These are phyloP conservation scores for Okapia johnstoni DNA, from an alignment of 2,113 vertebrate species.

Conservation along the genomic window DNA sequence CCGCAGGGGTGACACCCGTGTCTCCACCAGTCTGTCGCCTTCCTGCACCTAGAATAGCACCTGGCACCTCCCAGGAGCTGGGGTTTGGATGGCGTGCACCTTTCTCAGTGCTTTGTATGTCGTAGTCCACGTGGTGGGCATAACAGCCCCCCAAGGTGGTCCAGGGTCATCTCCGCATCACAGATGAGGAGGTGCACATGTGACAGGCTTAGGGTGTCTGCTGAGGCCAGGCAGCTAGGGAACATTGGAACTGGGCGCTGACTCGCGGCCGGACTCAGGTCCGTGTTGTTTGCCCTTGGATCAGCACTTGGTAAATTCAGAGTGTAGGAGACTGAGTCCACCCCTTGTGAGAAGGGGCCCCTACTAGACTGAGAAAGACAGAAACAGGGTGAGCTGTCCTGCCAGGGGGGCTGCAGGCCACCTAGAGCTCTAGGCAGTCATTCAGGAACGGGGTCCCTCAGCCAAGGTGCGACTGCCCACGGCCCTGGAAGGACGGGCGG, in stretches of 20 bases:
- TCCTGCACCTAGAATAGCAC: background rate
- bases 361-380: no score
- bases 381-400: background rate
- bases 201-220: background rate
- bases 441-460: background rate
- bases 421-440: background rate
- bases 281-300: fast-evolving
- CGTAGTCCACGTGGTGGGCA: fast-evolving
- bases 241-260: fast-evolving
- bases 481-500: fast-evolving
- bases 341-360: background rate
- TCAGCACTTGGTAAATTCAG: background rate
- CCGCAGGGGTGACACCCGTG: fast-evolving
- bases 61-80: background rate
- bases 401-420: fast-evolving
- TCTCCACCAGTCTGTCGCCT: background rate
- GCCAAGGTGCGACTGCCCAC: fast-evolving
- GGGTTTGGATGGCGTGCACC: fast-evolving
- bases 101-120: fast-evolving
- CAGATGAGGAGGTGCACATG: fast-evolving
- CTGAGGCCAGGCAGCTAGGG: background rate
- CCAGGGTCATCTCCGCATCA: fast-evolving
- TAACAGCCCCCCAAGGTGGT: fast-evolving
- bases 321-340: no score
- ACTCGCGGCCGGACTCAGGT: background rate